phyloP scores from a whole-genome alignment of 2,113 vertebrate genomes.

The Emydura subglobosa region DNA sequence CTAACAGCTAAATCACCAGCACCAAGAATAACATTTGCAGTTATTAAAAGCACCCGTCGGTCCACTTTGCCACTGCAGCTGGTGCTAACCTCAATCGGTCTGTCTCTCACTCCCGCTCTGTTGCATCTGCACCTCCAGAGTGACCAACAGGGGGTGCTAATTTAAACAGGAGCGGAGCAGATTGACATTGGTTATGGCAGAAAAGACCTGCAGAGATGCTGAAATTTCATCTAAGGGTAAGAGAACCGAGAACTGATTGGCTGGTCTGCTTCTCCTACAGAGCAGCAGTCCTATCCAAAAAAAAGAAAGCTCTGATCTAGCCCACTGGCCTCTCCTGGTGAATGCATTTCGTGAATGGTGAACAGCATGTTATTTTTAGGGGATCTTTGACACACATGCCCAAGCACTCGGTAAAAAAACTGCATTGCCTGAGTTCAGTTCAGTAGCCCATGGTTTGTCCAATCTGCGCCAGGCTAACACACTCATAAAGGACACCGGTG shows the following conservation, averaged over 20 bases:
- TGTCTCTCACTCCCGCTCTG: background rate
- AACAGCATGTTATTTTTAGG: background rate
- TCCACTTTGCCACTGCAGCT: slow-evolving; percentile 12
- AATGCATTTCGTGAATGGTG: fast-evolving
- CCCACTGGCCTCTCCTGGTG: fast-evolving
- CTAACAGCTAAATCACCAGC: slow-evolving; percentile 33
- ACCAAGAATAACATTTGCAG: background rate
- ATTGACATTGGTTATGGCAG: fast-evolving
- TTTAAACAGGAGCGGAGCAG: background rate
- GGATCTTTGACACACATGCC: background rate
- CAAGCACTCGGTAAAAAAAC: background rate
- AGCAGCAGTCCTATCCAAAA: background rate
- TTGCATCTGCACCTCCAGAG: background rate
- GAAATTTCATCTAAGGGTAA: background rate
- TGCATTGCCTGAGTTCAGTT: background rate
- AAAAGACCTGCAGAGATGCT: background rate
- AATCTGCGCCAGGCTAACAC: background rate
- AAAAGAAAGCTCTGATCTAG: background rate
- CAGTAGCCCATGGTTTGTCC: background rate
- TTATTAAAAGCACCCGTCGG: slow-evolving; percentile 55
- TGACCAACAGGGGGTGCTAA: background rate
- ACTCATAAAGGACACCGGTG: background rate
- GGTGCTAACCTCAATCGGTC: slow-evolving; percentile 23
- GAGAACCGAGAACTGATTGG: background rate
- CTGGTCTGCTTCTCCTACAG: background rate